phyloP scores from a whole-genome alignment of 2,888 invertebrate species.

The Cephus runcator region DNA sequence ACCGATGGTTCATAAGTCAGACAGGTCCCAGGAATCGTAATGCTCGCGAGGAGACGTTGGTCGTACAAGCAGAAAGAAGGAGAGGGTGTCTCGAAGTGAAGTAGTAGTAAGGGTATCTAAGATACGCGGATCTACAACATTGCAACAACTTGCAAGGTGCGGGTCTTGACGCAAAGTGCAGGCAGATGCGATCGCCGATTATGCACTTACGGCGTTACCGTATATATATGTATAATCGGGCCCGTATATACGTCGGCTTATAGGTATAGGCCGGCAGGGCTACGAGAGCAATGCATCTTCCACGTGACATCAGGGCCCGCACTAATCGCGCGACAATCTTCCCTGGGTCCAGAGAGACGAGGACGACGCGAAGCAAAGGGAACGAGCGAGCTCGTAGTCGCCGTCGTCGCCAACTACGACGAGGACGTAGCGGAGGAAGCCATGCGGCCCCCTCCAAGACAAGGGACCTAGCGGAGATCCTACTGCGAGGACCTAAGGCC shows the following conservation, averaged over 20 bases:
- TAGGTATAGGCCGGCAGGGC: slow-evolving; percentile 33
- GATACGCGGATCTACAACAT: slow-evolving; percentile 45
- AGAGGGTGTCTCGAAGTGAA: slow-evolving; percentile 25
- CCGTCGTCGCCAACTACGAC: not conserved
- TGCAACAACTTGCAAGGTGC: slow-evolving; percentile 55
- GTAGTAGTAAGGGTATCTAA: slow-evolving; percentile 28
- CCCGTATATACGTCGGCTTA: slow-evolving; percentile 22
- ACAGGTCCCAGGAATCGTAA: not conserved
- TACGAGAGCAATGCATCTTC: slow-evolving; percentile 63
- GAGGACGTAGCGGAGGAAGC: not conserved
- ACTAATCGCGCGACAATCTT: slow-evolving; percentile 66
- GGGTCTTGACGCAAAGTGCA: slow-evolving; percentile 62
- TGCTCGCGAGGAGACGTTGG: not conserved
- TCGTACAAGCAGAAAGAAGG: slow-evolving; percentile 9
- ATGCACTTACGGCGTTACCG: slow-evolving; percentile 64
- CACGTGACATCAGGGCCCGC: slow-evolving; percentile 60
- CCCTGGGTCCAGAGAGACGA: slow-evolving; percentile 35
- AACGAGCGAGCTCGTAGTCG: slow-evolving; percentile 4
- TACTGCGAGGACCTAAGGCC: not conserved
- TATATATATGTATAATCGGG: slow-evolving; percentile 51
- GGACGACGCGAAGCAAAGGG: slow-evolving; percentile 23
- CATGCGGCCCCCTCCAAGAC: not conserved
- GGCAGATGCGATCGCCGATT: slow-evolving; percentile 65
- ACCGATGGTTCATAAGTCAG: not conserved
- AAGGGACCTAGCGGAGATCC: not conserved